Percentiles rank a stretch among this genome's conserved stretches.
Evolutionary conservation across 2,888 invertebrate genomes (phyloP).

Genomic region (Automeris io): DNA sequence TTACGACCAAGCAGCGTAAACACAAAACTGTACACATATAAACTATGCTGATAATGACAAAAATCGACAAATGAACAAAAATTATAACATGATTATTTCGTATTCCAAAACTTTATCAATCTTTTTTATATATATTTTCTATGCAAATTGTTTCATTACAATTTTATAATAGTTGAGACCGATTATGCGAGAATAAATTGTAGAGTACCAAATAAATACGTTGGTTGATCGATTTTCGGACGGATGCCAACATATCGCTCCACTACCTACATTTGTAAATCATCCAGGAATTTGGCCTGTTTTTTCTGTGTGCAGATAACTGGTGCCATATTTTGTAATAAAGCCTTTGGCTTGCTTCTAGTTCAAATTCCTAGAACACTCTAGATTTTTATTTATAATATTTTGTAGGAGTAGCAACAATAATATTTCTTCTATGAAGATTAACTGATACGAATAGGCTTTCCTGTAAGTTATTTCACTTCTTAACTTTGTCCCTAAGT

Average conservation of each 20-base stretch:
- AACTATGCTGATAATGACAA: too few relatives aligned
- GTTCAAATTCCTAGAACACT: background rate
- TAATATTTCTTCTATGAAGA: background rate
- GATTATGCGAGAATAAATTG: too few relatives aligned
- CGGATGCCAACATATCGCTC: slow-evolving; percentile 7
- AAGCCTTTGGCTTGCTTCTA: background rate
- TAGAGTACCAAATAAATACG: slow-evolving; percentile 3
- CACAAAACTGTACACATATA: too few relatives aligned
- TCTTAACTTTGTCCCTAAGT: too few relatives aligned
- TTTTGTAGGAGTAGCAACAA: background rate
- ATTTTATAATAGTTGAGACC: too few relatives aligned
- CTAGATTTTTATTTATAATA: background rate
- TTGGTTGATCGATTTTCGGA: slow-evolving; percentile 10
- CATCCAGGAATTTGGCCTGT: slow-evolving; percentile 3
- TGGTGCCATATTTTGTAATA: slow-evolving; percentile 2
- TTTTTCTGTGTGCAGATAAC: slow-evolving; percentile 5
- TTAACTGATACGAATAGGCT: background rate
- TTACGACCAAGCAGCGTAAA: too few relatives aligned
- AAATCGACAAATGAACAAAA: too few relatives aligned
- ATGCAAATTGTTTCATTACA: too few relatives aligned
- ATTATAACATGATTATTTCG: too few relatives aligned
- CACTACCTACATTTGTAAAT: background rate
- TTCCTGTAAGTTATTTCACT: too few relatives aligned
- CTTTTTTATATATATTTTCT: too few relatives aligned
- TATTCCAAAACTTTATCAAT: too few relatives aligned